Evolutionary conservation across 2,113 vertebrate species (phyloP), one percentile per base, ranked within the genome.

Genomic region (Edolisoma coerulescens): DNA sequence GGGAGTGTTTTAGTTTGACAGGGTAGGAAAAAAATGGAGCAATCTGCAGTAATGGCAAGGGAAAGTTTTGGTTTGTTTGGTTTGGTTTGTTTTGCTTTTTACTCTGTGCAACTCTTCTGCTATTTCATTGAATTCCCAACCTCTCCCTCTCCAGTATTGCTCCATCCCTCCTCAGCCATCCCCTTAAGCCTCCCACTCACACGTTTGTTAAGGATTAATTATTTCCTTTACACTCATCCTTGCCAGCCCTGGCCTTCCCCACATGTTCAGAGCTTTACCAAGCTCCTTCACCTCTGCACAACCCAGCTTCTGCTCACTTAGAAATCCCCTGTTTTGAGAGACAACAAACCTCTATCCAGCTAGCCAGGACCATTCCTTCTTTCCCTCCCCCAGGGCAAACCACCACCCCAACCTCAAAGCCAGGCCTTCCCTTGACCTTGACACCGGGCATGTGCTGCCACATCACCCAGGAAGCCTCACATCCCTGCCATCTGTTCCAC

Each of bases 161-260:
- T 96, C 83, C 95, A 96, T 89, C 10, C 26, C 44, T 93, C 32
- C 88, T 82, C 65, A 91, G 70, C 81, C 57, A 71, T 70, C 52
- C 69, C 73, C 41, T 94, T 32, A 35, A 78, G 85, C 88, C 90
- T 94, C 93, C 96, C 89, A 96, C 93, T 93, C 93, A 87, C 71
- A 82, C 0, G 0, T 84, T 84, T 0, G 3, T 71, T 90, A 89
- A 92, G 45, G 86, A 96, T 93, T 96, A 95, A 94, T 93, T 97
- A 68, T 95, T 93, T 96, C 80, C 90, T 81, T 93, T 95, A 45
- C 88, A 54, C 73, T 81, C 49, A 23, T 59, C 68, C 37, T 86
- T 96, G 89, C 90, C 93, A 95, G 27, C 45, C 28, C 44, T 84
- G 65, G 84, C 77, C 84, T 87, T 92, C 56, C 41, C 32, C 32